These are phyloP conservation scores for Lithobates pipiens DNA, from an alignment of 2,797 vertebrate species.

Conservation along the genomic window DNA sequence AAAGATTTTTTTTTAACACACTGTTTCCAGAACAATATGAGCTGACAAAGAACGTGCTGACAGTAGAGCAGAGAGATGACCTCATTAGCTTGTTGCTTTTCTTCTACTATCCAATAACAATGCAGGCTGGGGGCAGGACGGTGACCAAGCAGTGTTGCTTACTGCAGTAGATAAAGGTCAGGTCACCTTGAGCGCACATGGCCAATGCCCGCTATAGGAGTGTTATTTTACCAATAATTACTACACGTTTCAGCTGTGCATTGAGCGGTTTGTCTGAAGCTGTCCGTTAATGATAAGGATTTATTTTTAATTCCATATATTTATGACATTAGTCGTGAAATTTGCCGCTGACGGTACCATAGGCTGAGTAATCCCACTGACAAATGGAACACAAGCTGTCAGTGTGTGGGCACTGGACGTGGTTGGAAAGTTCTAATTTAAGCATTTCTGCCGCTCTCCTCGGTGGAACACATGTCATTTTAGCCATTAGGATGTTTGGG, in stretches of 20 bases:
- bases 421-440: slow-evolving; percentile 8
- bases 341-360: not conserved
- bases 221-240: no score
- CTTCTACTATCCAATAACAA: no score
- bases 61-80: no score
- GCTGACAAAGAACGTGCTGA: no score
- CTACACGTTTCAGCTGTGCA: not conserved
- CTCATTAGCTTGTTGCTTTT: no score
- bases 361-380: slow-evolving; percentile 17
- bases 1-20: no score
- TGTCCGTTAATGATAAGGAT: not conserved
- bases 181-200: no score
- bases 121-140: no score
- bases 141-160: no score
- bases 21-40: no score
- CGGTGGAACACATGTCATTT: slow-evolving; percentile 5
- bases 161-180: no score
- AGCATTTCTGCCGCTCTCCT: slow-evolving; percentile 2
- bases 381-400: slow-evolving; percentile 11
- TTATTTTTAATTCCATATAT: not conserved
- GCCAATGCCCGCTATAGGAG: no score
- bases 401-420: slow-evolving; percentile 15
- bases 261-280: not conserved
- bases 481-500: slow-evolving; percentile 17
- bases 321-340: not conserved